phyloP scores from a whole-genome alignment of 2,888 invertebrate species.

The Cremastinae sp. region DNA sequence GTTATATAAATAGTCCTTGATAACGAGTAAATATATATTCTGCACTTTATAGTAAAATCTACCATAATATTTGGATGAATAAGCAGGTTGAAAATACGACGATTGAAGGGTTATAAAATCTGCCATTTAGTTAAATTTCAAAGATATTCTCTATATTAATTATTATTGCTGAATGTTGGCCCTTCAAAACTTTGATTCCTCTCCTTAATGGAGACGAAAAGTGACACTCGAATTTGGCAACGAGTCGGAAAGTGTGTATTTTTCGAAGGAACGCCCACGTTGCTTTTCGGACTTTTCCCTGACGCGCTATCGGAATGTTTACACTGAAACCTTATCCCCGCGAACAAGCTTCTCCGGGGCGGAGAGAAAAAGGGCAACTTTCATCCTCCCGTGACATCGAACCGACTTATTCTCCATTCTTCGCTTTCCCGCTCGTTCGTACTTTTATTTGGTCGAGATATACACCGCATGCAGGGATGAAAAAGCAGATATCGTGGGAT shows the following conservation, averaged over 20 bases:
- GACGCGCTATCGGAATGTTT: conserved; percentile 10
- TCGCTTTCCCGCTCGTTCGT: conserved; percentile 1
- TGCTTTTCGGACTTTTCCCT: background rate
- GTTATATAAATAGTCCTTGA: too few species aligned
- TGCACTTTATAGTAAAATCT: too few species aligned
- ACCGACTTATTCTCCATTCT: conserved; percentile 22
- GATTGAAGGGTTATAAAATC: too few species aligned
- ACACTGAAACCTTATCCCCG: conserved; percentile 15
- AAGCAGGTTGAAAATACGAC: too few species aligned
- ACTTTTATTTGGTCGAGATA: conserved; percentile 32
- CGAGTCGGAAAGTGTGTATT: background rate
- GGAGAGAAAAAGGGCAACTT: background rate
- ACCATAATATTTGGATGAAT: too few species aligned
- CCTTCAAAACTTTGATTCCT: too few species aligned
- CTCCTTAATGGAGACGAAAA: too few species aligned
- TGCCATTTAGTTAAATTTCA: too few species aligned
- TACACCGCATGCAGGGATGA: background rate
- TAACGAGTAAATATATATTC: too few species aligned
- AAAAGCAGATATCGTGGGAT: background rate
- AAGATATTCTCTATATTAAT: too few species aligned
- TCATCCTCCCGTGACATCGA: conserved; percentile 11
- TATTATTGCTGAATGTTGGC: too few species aligned
- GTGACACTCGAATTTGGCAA: too few species aligned
- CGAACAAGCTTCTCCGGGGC: background rate
- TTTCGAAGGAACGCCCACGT: background rate